Evolutionary conservation across 2,113 vertebrate species (phyloP).

Genomic region (Daboia siamensis): DNA sequence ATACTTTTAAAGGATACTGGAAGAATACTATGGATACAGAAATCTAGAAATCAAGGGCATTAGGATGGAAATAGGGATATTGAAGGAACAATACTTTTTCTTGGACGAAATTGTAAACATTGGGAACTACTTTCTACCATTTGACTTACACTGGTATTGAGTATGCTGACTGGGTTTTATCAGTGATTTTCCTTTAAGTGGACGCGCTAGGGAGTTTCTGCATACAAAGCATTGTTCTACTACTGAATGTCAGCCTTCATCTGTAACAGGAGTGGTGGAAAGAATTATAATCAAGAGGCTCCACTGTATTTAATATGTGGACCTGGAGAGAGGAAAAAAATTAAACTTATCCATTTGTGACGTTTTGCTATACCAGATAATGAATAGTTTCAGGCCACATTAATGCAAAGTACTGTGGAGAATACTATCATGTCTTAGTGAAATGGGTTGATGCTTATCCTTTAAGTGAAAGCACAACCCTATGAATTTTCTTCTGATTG

Average conservation of each 20-base stretch:
- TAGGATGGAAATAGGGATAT: neutral
- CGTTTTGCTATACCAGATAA: neutral
- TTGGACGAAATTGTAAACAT: neutral
- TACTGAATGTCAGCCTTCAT: neutral
- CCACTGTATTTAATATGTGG: neutral
- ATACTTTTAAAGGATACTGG: neutral
- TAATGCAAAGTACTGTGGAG: neutral
- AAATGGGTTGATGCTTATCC: neutral
- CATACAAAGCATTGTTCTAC: neutral
- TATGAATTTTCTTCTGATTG: neutral
- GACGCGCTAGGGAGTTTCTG: neutral
- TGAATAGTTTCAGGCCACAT: neutral
- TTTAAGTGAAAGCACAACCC: neutral
- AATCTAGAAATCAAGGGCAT: neutral
- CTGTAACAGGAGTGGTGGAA: neutral
- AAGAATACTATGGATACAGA: neutral
- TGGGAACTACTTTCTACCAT: too few species aligned
- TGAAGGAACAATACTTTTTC: neutral
- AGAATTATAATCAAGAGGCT: neutral
- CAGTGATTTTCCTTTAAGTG: neutral
- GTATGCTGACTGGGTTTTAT: neutral
- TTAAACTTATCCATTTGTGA: neutral
- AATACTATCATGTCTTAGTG: neutral
- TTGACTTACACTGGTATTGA: neutral
- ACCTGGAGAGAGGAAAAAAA: neutral